phyloP scores from a whole-genome alignment of 1,140 invertebrate species.

The Proctacanthus coquilletti region DNA sequence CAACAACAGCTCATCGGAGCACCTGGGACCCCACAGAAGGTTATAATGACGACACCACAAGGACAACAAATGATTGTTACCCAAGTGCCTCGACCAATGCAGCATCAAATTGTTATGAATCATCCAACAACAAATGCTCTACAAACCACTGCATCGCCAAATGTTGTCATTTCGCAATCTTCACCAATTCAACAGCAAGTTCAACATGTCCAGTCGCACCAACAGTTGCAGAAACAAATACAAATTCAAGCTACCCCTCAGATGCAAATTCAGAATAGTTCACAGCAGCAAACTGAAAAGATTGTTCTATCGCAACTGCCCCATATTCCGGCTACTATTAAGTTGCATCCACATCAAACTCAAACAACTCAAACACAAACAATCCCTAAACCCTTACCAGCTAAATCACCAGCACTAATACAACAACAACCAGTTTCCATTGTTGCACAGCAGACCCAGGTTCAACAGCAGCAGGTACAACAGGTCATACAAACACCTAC shows the following conservation, averaged over 20 bases:
- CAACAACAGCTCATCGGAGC: conserved; percentile 19
- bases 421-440: conserved; percentile 8
- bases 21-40: conserved; percentile 31
- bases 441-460: conserved; percentile 12
- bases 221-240: conserved; percentile 9
- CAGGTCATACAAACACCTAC: conserved; percentile 27
- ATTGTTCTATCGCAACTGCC: conserved; percentile 22
- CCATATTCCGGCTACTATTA: conserved; percentile 27
- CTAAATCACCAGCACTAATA: too few relatives aligned
- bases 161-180: neutral
- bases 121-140: conserved; percentile 9
- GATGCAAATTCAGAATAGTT: conserved; percentile 8
- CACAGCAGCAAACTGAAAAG: conserved; percentile 8
- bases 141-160: neutral
- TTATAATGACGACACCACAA: conserved; percentile 47
- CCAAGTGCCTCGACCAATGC: conserved; percentile 24
- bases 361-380: conserved; percentile 8
- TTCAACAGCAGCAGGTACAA: conserved; percentile 25
- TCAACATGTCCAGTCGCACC: conserved; percentile 9
- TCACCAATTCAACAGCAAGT: conserved; percentile 5
- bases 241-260: conserved; percentile 7
- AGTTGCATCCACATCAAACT: conserved; percentile 13
- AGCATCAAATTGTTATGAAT: conserved; percentile 23
- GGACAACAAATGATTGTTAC: conserved; percentile 47
- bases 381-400: conserved; percentile 3